These are phyloP conservation scores for Tenthredo mesomela DNA, from an alignment of 2,888 invertebrate species.

Conservation along the genomic window DNA sequence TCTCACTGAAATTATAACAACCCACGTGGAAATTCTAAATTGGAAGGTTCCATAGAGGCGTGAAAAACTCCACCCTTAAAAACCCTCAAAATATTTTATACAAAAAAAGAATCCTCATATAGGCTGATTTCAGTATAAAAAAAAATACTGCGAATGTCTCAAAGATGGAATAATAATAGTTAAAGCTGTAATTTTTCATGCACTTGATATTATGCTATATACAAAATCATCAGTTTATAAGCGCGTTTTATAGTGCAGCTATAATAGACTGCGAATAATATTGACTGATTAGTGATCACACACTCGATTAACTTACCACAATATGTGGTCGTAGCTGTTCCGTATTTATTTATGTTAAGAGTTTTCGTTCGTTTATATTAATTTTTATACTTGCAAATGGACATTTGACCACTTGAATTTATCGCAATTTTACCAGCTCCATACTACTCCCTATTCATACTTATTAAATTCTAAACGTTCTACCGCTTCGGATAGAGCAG, in stretches of 20 bases:
- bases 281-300: neutral
- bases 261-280: neutral
- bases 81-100: neutral
- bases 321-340: neutral
- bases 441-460: neutral
- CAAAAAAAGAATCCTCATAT: neutral
- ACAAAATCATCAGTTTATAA: neutral
- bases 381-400: neutral
- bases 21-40: neutral
- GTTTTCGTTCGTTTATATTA: neutral
- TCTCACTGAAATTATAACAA: slow-evolving; percentile 31
- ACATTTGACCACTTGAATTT: slow-evolving; percentile 2
- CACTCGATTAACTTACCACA: slow-evolving; percentile 1
- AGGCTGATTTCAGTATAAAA: neutral
- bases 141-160: neutral
- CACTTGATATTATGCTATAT: neutral
- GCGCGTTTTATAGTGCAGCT: neutral
- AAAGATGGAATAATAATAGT: neutral
- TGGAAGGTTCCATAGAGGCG: neutral
- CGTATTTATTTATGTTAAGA: neutral
- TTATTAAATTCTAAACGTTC: slow-evolving; percentile 28
- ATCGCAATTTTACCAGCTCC: neutral
- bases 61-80: neutral
- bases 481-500: slow-evolving; percentile 24
- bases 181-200: neutral